Percentiles rank a stretch among this genome's conserved stretches.
phyloP scores from a whole-genome alignment of 2,113 vertebrate species.

The Onychostoma macrolepis region DNA sequence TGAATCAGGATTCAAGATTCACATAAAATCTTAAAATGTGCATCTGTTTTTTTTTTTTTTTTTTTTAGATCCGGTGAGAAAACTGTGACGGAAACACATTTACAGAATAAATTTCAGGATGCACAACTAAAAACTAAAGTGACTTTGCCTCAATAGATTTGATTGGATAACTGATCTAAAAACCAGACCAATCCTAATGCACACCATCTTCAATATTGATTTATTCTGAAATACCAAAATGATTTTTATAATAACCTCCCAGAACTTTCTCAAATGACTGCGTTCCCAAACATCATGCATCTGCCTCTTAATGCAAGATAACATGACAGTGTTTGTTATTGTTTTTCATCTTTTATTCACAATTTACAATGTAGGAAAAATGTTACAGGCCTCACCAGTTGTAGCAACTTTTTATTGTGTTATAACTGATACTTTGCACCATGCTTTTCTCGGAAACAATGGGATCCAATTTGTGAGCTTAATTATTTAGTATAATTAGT shows the following conservation, averaged over 20 bases:
- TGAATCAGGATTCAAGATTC: neutral
- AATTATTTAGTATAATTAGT: neutral
- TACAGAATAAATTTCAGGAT: neutral
- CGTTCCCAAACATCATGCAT: neutral
- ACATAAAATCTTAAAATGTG: neutral
- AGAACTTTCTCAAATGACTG: neutral
- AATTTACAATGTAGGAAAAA: neutral
- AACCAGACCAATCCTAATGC: neutral
- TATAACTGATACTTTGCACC: neutral
- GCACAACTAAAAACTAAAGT: neutral
- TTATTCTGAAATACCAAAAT: neutral
- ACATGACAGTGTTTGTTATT: neutral
- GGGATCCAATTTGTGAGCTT: neutral
- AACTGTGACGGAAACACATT: neutral
- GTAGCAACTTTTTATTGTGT: neutral
- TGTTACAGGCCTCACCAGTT: neutral
- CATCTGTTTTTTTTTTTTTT: neutral
- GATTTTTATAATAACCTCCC: neutral
- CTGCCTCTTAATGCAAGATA: neutral
- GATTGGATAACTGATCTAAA: neutral
- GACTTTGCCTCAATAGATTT: neutral
- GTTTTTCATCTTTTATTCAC: neutral
- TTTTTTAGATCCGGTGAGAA: neutral
- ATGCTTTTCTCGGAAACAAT: neutral
- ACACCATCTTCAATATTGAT: neutral